Evolutionary conservation across 2,888 invertebrate species (phyloP), one percentile per base, ranked within the genome.

Genomic region (Lasioglossum calceatum): DNA sequence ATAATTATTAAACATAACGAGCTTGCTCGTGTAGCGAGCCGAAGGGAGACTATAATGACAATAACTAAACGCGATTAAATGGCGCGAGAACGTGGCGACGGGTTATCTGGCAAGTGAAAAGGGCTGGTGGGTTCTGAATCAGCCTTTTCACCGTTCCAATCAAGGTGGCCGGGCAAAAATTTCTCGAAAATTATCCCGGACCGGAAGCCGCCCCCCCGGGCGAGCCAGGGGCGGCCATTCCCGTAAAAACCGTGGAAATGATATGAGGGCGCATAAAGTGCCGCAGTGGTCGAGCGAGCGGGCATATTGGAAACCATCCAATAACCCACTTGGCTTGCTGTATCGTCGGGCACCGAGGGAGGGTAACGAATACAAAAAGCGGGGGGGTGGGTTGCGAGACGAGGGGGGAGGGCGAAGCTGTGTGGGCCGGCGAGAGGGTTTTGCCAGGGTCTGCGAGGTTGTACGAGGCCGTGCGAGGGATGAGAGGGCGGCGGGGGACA

Each of bases 231-330:
- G 61, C 75, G 4, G 12, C n/a, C n/a, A 10, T 4, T n/a, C 79
- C 50, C 82, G 86, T 83, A 85, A 87, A 87, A 76, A 89, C 79
- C 73, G 84, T 87, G 82, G 82, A 82, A 89, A 87, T 89, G 90
- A 89, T 89, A 89, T 64, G 85, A 84, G 84, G 80, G 75, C 85
- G 82, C 85, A 89, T 89, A 89, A 87, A 89, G 82, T 89, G 77
- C 87, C 88, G 84, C 90, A 88, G 90, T 87, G 90, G 89, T 89
- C 81, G 89, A 85, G 84, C 84, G 81, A 75, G 81, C 87, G 64
- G 86, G 87, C 88, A 88, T 89, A 90, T 92, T 92, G 92, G 92
- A 92, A 91, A 90, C 87, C 85, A 85, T 92, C 92, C 92, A 92
- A 92, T 89, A 89, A 89, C 86, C 91, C 86, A 90, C 87, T 92